A percentile compares a stretch with the other conserved stretches of the same genome.
Evolutionary conservation across 37 sponge, comb jelly and placozoan genomes (phyloP).

Genomic region (Cliona cf. orientalis): DNA sequence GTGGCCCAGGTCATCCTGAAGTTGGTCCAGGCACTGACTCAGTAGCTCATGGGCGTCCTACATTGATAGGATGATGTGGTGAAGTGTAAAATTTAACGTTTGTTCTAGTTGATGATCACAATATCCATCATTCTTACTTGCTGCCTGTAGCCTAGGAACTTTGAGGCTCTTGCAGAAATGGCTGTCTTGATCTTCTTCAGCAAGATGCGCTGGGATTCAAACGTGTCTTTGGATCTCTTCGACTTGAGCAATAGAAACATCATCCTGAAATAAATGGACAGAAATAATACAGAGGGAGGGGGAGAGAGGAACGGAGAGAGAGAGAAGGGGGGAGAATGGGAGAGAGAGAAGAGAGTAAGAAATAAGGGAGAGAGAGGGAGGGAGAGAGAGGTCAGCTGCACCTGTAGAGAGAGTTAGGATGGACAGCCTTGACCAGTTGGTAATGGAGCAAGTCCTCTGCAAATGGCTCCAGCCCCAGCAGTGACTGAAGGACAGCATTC

Average conservation of each 20-base stretch:
- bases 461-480: constrained; percentile 80
- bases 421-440: constrained; percentile 17
- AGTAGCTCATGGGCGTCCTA: constrained; percentile 89
- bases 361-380: background rate
- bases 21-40: constrained; percentile 59
- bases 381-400: background rate
- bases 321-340: background rate
- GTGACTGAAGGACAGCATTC: constrained; percentile 88
- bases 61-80: background rate
- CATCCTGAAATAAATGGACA: constrained; percentile 29
- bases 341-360: background rate
- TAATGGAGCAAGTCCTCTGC: constrained; percentile 66
- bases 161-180: constrained; percentile 30
- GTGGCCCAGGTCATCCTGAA: constrained; percentile 69
- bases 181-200: constrained; percentile 59
- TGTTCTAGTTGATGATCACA: too few species aligned
- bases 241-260: constrained; percentile 73
- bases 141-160: constrained; percentile 64
- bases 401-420: constrained; percentile 59
- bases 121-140: too few species aligned
- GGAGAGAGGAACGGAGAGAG: background rate
- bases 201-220: constrained; percentile 43
- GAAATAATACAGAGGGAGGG: background rate
- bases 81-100: too few species aligned
- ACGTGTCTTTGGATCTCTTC: constrained; percentile 50